phyloP scores from a whole-genome alignment of 2,888 invertebrate species.

The Muscina levida region DNA sequence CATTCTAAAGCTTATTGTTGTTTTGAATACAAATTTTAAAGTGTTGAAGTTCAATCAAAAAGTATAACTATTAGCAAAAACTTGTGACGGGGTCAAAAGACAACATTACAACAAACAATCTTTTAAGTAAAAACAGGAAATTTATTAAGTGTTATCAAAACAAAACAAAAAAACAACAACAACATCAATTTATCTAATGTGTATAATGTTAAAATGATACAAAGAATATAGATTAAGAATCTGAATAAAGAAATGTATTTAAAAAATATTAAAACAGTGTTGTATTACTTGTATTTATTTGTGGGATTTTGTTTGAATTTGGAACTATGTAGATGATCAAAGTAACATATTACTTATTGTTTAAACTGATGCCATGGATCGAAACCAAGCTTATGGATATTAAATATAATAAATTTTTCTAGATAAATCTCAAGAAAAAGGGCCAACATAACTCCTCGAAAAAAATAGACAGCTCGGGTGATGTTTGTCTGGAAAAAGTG shows the following conservation, averaged over 20 bases:
- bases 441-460: no score
- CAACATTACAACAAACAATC: conserved; percentile 13
- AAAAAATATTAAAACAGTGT: conserved; percentile 21
- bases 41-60: background rate
- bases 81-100: conserved; percentile 12
- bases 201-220: conserved; percentile 54
- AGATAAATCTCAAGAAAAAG: no score
- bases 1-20: conserved; percentile 10
- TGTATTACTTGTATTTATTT: background rate
- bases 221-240: conserved; percentile 51
- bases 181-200: conserved; percentile 52
- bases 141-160: conserved; percentile 62
- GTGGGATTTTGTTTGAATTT: background rate
- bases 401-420: no score
- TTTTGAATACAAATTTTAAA: conserved; percentile 9
- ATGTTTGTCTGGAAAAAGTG: no score
- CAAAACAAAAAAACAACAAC: conserved; percentile 17
- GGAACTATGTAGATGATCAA: no score
- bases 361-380: no score
- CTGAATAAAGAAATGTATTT: conserved; percentile 45
- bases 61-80: background rate
- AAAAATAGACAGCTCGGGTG: no score
- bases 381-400: no score
- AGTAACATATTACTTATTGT: no score
- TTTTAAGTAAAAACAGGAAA: conserved; percentile 33